Evolutionary conservation across 1,140 invertebrate genomes (phyloP).

Genomic region (Lithobius niger): DNA sequence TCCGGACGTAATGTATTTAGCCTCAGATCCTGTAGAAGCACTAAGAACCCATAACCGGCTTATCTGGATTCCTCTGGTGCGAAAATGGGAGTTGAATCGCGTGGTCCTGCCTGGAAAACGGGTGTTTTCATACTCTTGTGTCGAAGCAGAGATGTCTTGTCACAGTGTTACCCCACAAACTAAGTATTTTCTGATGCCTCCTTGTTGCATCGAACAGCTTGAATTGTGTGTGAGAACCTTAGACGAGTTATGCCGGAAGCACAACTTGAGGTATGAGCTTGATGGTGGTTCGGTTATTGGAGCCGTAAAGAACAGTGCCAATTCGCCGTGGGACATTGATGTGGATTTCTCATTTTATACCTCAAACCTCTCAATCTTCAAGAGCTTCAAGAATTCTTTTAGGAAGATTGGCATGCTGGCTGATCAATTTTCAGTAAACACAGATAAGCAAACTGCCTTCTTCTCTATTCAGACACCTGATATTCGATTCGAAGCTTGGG

Average conservation of each 20-base stretch:
- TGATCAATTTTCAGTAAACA: neutral
- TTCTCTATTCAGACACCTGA: neutral
- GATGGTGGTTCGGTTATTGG: slow-evolving; percentile 22
- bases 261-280: slow-evolving; percentile 21
- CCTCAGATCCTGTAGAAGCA: neutral
- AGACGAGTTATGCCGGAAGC: slow-evolving; percentile 9
- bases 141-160: slow-evolving; percentile 16
- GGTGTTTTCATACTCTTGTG: slow-evolving; percentile 16
- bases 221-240: slow-evolving; percentile 11
- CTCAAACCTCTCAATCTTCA: slow-evolving; percentile 13
- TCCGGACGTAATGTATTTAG: neutral
- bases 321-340: slow-evolving; percentile 26
- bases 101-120: slow-evolving; percentile 7
- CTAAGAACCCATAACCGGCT: neutral
- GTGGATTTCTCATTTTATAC: slow-evolving; percentile 20
- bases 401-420: neutral
- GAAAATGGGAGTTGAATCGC: slow-evolving; percentile 19
- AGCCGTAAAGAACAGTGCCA: slow-evolving; percentile 23
- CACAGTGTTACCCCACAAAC: neutral
- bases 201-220: slow-evolving; percentile 19
- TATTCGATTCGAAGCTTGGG: slow-evolving; percentile 9
- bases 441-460: neutral
- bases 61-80: slow-evolving; percentile 17
- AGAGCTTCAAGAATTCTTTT: neutral
- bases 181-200: slow-evolving; percentile 5